Evolutionary conservation across 2,113 vertebrate species (phyloP).

Genomic region (Catharus bicknelli): DNA sequence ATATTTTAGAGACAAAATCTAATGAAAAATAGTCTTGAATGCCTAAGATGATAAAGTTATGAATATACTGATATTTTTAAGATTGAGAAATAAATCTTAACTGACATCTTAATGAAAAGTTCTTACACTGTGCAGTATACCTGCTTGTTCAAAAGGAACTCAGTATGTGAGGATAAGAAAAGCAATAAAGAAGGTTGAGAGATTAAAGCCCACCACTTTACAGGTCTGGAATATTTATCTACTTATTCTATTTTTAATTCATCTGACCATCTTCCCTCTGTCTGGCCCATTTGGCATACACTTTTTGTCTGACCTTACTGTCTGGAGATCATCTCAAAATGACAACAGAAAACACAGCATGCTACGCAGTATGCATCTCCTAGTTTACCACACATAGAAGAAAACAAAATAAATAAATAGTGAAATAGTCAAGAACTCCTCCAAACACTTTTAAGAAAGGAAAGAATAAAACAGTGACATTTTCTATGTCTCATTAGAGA

Average conservation of each 20-base stretch:
- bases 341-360: conserved; percentile 15
- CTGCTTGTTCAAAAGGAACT: neutral
- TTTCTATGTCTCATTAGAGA: neutral
- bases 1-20: neutral
- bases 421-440: neutral
- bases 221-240: conserved; percentile 27
- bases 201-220: neutral
- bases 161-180: neutral
- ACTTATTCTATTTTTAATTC: conserved; percentile 29
- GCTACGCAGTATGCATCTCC: neutral
- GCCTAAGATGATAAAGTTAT: neutral
- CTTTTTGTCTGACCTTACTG: conserved; percentile 31
- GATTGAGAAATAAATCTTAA: neutral
- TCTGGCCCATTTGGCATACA: neutral
- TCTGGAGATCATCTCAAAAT: conserved; percentile 34
- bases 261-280: conserved; percentile 9
- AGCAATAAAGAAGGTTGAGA: neutral
- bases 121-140: neutral
- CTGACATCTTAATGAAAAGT: neutral
- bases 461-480: neutral
- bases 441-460: neutral
- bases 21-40: neutral
- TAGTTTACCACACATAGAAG: neutral
- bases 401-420: neutral
- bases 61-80: neutral